A percentile compares a stretch with the other conserved stretches of the same genome.
Evolutionary conservation across 2,113 vertebrate genomes (phyloP).

Genomic region (Brachypteracias leptosomus): DNA sequence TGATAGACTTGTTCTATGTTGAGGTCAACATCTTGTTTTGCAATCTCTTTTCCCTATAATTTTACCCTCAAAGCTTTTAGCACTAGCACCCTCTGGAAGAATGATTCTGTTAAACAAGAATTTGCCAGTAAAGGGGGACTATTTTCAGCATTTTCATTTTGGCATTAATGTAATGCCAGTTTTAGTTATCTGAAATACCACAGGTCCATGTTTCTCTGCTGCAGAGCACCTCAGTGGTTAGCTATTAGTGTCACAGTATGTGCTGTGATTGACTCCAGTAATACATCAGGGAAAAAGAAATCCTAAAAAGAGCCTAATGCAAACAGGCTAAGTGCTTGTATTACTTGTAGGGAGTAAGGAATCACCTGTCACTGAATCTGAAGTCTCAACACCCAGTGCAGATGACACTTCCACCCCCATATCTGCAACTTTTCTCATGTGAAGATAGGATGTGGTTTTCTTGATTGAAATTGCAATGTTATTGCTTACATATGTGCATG

Average conservation of each 20-base stretch:
- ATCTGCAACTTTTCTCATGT: neutral
- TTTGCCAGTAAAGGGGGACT: neutral
- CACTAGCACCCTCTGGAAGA: neutral
- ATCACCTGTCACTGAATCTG: neutral
- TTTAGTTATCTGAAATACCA: neutral
- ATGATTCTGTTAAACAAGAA: neutral
- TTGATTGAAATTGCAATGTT: neutral
- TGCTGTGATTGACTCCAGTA: neutral
- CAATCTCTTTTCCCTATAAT: neutral
- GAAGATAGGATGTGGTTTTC: neutral
- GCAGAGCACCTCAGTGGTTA: neutral
- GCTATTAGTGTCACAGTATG: neutral
- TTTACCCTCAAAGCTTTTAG: neutral
- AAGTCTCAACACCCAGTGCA: neutral
- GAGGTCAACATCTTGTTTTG: neutral
- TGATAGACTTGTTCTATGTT: neutral
- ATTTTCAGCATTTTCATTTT: neutral
- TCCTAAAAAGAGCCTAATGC: neutral
- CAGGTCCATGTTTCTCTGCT: neutral
- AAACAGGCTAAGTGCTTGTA: neutral
- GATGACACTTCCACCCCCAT: slow-evolving; percentile 15
- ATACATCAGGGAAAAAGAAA: neutral
- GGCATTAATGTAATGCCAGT: neutral
- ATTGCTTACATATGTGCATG: neutral
- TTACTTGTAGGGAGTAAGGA: neutral